Conservation (phyloP, 1,140 invertebrate genomes). For the Drosophila rhopaloa region DNA sequence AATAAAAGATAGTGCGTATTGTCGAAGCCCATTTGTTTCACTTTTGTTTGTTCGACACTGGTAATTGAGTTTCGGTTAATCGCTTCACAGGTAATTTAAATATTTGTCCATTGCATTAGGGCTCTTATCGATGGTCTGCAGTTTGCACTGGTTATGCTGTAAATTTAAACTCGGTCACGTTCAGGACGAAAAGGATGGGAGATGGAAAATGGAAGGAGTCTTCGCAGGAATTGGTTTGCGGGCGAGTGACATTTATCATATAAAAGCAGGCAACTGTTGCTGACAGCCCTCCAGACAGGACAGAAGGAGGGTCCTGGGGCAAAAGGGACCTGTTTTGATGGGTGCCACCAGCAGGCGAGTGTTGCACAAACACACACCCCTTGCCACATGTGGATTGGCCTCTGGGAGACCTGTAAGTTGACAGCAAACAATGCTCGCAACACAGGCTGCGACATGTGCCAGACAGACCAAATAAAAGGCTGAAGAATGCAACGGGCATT, state of each 20-base stretch:
- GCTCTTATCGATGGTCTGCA: slow-evolving; percentile 1
- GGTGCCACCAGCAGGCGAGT: slow-evolving; percentile 53
- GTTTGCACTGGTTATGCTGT: slow-evolving; percentile 21
- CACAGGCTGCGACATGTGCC: slow-evolving; percentile 55
- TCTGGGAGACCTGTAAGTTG: slow-evolving; percentile 18
- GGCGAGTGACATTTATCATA: slow-evolving; percentile 45
- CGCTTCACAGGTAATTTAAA: slow-evolving; percentile 30
- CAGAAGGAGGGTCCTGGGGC: neutral
- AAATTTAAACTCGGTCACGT: slow-evolving; percentile 50
- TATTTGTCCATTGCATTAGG: slow-evolving; percentile 30
- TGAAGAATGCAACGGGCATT: slow-evolving; percentile 13
- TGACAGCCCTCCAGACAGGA: slow-evolving; percentile 48
- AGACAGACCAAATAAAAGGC: slow-evolving; percentile 18
- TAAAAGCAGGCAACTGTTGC: slow-evolving; percentile 66
- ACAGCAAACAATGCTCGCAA: slow-evolving; percentile 26
- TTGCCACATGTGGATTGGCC: slow-evolving; percentile 7
- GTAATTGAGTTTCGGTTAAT: slow-evolving; percentile 30
- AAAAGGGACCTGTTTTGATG: slow-evolving; percentile 41
- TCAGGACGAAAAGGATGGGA: slow-evolving; percentile 4
- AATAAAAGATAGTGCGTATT: neutral
- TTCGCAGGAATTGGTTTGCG: slow-evolving; percentile 11
- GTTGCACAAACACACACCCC: slow-evolving; percentile 16
- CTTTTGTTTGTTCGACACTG: slow-evolving; percentile 12
- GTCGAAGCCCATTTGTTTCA: slow-evolving; percentile 4
- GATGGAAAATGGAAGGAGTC: too few species aligned